These are phyloP conservation scores for Colistium nudipinnis DNA, from an alignment of 2,113 vertebrate genomes.

Conservation along the genomic window DNA sequence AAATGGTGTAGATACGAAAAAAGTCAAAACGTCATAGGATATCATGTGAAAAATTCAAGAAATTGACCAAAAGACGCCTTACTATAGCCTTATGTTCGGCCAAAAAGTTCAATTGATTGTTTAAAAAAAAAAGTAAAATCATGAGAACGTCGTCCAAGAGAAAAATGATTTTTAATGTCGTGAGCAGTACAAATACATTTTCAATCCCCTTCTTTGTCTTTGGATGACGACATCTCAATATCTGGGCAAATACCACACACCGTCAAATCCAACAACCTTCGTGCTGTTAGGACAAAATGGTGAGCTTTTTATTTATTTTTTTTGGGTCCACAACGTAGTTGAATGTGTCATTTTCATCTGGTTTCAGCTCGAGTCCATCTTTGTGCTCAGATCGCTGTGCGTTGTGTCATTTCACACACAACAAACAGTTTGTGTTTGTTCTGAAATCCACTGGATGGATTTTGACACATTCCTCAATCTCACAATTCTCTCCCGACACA, in stretches of 20 bases:
- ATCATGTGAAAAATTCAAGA: no score
- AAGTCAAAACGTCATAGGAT: no score
- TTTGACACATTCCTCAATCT: no score
- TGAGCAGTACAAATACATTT: background rate
- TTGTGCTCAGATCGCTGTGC: background rate
- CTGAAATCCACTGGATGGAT: no score
- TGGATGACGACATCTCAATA: slow-evolving; percentile 6
- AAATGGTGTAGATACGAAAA: no score
- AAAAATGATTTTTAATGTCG: background rate
- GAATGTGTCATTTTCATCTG: slow-evolving; percentile 20
- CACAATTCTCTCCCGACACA: no score
- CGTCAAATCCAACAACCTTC: background rate
- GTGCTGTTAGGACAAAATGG: slow-evolving; percentile 8
- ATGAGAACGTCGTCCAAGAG: background rate
- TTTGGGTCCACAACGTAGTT: slow-evolving; percentile 21
- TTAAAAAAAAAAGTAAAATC: background rate
- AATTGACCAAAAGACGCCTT: no score
- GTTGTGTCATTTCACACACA: background rate
- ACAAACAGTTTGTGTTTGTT: no score
- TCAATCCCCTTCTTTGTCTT: slow-evolving; percentile 3
- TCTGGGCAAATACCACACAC: background rate
- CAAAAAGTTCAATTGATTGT: no score
- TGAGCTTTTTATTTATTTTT: slow-evolving; percentile 11
- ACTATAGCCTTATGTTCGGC: no score
- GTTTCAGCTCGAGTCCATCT: background rate